Conservation (phyloP, 2,113 vertebrate species). For the Seriola rivoliana region DNA sequence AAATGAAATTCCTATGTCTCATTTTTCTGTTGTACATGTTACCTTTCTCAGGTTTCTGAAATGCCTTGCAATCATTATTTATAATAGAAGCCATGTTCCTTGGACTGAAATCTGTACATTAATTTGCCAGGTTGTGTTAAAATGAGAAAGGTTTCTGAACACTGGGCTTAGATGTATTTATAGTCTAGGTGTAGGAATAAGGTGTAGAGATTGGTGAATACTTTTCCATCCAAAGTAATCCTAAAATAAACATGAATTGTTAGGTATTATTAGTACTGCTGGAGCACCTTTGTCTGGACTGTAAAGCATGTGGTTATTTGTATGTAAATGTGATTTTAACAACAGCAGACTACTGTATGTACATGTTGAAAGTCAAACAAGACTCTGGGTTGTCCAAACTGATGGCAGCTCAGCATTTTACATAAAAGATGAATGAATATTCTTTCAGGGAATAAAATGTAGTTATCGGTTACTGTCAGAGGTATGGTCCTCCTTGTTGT, state of each 20-base stretch:
- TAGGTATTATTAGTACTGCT: background rate
- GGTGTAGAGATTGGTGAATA: background rate
- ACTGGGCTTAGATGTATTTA: background rate
- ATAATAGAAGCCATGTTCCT: slow-evolving; percentile 37
- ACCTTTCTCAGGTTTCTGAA: slow-evolving; percentile 45
- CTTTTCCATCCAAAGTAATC: background rate
- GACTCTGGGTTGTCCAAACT: background rate
- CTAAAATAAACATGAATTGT: background rate
- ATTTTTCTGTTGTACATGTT: background rate
- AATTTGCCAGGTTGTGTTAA: background rate
- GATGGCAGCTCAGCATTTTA: slow-evolving; percentile 18
- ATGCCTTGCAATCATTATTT: slow-evolving; percentile 37
- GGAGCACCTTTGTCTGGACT: slow-evolving; percentile 15
- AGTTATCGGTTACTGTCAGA: background rate
- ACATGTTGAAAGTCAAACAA: slow-evolving; percentile 27
- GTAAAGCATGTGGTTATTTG: slow-evolving; percentile 28
- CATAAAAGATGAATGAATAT: slow-evolving; percentile 2
- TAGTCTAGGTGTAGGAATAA: background rate
- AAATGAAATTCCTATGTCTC: too few relatives aligned
- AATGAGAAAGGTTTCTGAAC: background rate
- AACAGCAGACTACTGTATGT: slow-evolving; percentile 3
- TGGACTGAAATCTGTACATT: slow-evolving; percentile 1
- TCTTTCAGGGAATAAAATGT: background rate
- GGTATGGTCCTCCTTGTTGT: background rate
- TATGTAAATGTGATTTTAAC: background rate